Evolutionary conservation across 2,797 vertebrate species (phyloP), one percentile per base, ranked within the genome.

Genomic region (Halcyon leucocephala): DNA sequence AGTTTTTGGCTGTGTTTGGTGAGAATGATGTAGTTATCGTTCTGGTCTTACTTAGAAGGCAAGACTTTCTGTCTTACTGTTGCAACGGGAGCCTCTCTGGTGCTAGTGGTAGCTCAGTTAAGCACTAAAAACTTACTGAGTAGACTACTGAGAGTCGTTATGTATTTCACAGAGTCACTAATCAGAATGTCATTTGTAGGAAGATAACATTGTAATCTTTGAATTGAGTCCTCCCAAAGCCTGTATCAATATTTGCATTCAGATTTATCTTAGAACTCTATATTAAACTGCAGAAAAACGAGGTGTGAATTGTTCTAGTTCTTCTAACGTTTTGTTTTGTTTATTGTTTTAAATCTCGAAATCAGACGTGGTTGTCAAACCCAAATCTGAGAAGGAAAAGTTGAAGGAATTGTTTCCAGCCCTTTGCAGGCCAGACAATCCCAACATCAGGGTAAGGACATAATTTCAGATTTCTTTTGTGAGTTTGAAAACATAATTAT

Each of bases 401-500:
- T 55, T 99, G 93, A 99, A 99, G 96, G 99, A 99, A 29, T 22
- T 99, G 90, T 99, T 99, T 96, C 99, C 99, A 86, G 99, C 98
- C 3, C 98, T 99, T 58, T 99, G 99, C 95, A 97, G 98, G 92
- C 95, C 99, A 57, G 98, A 99, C 90, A 99, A 99, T 88, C 99
- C 99, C 41, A 96, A 51, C 7, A 97, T 98, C 35, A 98, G 98
- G 98, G 99, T 99, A 98, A 77, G 97, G 28, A 81, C n/a, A 2
- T 46, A 0, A 13, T 72, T 82, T 74, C 60, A 41, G 2, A 12
- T 66, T 69, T 77, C 22, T 44, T 33, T 39, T 46, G 7, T 44
- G 4, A 29, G 13, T n/a, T 2, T 37, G 24, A 39, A 91, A 89
- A 46, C 7, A 1, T n/a, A 5, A 17, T 25, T 16, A 9, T n/a